Percentiles rank a stretch among this genome's conserved stretches.
These are phyloP conservation scores for Pyrgus malvae DNA, from an alignment of 2,888 invertebrate species.

Conservation along the genomic window DNA sequence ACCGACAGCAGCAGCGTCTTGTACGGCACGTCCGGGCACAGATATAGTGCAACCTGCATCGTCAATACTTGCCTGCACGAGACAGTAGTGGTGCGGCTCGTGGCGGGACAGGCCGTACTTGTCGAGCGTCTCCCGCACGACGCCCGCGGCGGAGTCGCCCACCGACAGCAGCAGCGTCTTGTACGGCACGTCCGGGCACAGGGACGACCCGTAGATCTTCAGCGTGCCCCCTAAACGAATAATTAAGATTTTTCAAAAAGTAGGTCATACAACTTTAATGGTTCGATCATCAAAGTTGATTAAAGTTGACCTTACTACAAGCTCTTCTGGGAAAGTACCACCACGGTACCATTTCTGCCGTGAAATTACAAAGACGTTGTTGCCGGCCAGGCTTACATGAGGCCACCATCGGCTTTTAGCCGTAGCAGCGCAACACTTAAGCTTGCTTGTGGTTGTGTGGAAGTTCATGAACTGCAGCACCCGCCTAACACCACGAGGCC, in stretches of 20 bases:
- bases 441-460: too few relatives aligned
- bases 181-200: constrained; percentile 98
- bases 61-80: constrained; percentile 89
- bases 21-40: constrained; percentile 98
- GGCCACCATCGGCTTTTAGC: too few relatives aligned
- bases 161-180: constrained; percentile 97
- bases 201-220: constrained; percentile 97
- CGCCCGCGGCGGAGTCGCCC: constrained; percentile 94
- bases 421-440: too few relatives aligned
- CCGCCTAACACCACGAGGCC: too few relatives aligned
- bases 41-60: constrained; percentile 38
- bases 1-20: constrained; percentile 97
- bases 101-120: constrained; percentile 97
- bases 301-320: too few relatives aligned
- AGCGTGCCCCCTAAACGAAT: constrained; percentile 87
- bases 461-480: too few relatives aligned
- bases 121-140: constrained; percentile 97
- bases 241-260: background rate
- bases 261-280: too few relatives aligned
- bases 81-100: constrained; percentile 95
- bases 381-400: too few relatives aligned
- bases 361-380: too few relatives aligned
- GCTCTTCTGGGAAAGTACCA: too few relatives aligned
- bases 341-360: too few relatives aligned
- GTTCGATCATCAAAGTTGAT: too few relatives aligned